Evolutionary conservation across 2,888 invertebrate genomes (phyloP), one percentile per base, ranked within the genome.

Genomic region (Philereme vetulata): DNA sequence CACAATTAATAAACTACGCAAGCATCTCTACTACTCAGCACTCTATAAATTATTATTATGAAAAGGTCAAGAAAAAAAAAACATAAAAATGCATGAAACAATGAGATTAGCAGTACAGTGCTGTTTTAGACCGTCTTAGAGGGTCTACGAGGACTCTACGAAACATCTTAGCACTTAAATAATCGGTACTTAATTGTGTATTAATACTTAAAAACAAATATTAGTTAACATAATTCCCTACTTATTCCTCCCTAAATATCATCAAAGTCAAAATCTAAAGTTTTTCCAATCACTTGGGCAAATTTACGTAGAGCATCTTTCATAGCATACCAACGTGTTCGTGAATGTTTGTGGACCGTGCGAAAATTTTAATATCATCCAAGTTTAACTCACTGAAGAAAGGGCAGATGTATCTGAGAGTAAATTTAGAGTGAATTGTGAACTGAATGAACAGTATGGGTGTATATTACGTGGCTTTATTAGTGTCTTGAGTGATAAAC

Each of bases 71-170:
- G 21, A 21, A 21, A 21, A 21, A 21, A 21, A 1, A 21, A 21
- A 21, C 2, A 21, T 1, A 21, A 21, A 21, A 21, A 21, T 21
- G 21, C 21, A 21, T 21, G 21, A 21, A 21, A 21, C 21, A 2
- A 21, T 21, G 2, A 21, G 21, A 21, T 5, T 7, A 44, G 5
- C n/a, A n/a, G n/a, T n/a, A n/a, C n/a, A n/a, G 9, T 40, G 9
- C 33, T 49, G 49, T 51, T 51, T 62, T 59, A 54, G 52, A 6
- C 21, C 36, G 49, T 59, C 62, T 62, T 62, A 64, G 66, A 56
- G 44, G 56, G 33, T 62, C 64, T 68, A 68, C 67, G 62, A 36
- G 40, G 34, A 32, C n/a, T 42, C 21, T 21, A 42, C 46, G 0
- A 38, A 49, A 21, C 36, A 36, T 7, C 36, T 21, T 21, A 21